Conservation (phyloP, 1,140 invertebrate genomes). For the Zaprionus lachaisei region DNA sequence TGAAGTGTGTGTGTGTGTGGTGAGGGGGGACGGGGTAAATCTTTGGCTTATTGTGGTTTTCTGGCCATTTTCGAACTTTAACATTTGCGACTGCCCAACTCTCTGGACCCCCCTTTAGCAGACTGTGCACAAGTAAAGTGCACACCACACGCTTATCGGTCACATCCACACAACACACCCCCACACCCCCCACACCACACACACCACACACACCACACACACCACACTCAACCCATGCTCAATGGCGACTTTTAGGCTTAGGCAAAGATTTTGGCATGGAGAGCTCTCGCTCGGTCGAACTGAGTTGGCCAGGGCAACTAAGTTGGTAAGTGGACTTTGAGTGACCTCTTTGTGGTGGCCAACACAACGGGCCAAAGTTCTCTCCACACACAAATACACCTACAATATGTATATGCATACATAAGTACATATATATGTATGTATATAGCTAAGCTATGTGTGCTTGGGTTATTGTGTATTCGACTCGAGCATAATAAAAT, state of each 20-base stretch:
- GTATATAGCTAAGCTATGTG: not conserved
- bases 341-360: slow-evolving; percentile 73
- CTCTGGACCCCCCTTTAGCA: not conserved
- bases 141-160: slow-evolving; percentile 77
- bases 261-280: slow-evolving; percentile 65
- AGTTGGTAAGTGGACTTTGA: slow-evolving; percentile 81
- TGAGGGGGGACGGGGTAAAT: slow-evolving; percentile 13
- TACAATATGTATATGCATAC: not conserved
- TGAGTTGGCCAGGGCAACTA: slow-evolving; percentile 33
- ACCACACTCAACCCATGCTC: slow-evolving; percentile 29
- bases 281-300: slow-evolving; percentile 4
- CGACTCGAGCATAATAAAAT: slow-evolving; percentile 67
- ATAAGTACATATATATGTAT: not conserved
- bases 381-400: slow-evolving; percentile 17
- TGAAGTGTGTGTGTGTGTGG: slow-evolving; percentile 10
- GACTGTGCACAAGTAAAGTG: slow-evolving; percentile 73
- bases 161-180: slow-evolving; percentile 54
- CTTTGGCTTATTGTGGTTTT: slow-evolving; percentile 74
- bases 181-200: slow-evolving; percentile 27
- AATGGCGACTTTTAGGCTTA: slow-evolving; percentile 72
- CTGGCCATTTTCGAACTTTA: slow-evolving; percentile 73
- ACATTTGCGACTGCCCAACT: slow-evolving; percentile 35
- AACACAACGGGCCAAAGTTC: slow-evolving; percentile 31
- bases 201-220: slow-evolving; percentile 11
- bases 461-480: slow-evolving; percentile 39